Base-by-base conservation (phyloP, 2,113 vertebrate genomes). In the Alaudala cheleensis region DNA sequence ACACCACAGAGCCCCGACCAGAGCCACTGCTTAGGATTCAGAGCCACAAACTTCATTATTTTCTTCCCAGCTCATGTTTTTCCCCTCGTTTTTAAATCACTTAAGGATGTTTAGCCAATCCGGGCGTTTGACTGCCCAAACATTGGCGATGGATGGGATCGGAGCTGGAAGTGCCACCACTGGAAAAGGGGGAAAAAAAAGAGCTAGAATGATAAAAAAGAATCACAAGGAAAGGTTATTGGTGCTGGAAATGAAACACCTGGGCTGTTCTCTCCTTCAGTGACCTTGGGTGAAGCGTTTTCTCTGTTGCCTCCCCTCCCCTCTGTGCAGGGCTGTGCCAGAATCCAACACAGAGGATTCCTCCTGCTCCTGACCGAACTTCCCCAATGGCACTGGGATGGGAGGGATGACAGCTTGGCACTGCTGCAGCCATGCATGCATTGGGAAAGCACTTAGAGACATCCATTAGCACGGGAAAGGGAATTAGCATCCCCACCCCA, bases 31-130 rank as follows among this genome's bases (percentile, higher is more conserved):
- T 98, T 98, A 98, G 96, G 90, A 98, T 98, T 97, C 97, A 86
- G 86, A 96, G 89, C 97, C 96, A 96, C 94, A 73, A 86, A 91
- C 94, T 97, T 97, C 97, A 97, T 98, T 97, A 97, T 97, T 96
- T 96, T 96, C 95, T 92, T 74, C 71, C 94, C 33, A 81, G 95
- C 94, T 94, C 65, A 4, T 87, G 94, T 86, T 94, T 92, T 80
- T 44, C 90, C 50, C 92, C 91, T 96, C 92, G 28, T 96, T 97
- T 98, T 96, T 91, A 97, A 96, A 97, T 86, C 92, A 96, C 88
- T 96, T 96, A 95, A 86, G 91, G 84, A 87, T 76, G 93, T 96
- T 96, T 76, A 96, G 81, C 92, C 96, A 95, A 79, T 70, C 81
- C 24, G 16, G 49, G 77, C 9, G 60, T 71, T 87, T 79, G 67